A percentile compares a stretch with the other conserved stretches of the same genome.
These are phyloP conservation scores for Athetis lepigone DNA, from an alignment of 2,888 invertebrate genomes.

Conservation along the genomic window DNA sequence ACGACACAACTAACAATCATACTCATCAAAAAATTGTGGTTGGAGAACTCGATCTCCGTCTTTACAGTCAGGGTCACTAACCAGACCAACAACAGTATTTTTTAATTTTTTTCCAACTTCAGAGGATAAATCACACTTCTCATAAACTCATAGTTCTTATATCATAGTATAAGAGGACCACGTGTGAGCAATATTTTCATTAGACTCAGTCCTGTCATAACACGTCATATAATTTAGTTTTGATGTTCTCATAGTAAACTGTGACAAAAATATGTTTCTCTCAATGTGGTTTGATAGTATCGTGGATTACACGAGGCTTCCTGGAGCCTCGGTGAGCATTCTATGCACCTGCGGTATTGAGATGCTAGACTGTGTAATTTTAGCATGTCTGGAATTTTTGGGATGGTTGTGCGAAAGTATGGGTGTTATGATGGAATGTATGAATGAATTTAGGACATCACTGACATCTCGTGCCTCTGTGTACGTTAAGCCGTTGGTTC, in stretches of 20 bases:
- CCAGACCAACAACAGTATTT: too few relatives aligned
- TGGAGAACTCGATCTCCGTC: too few relatives aligned
- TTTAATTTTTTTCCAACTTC: background rate
- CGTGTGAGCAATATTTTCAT: conserved; percentile 62
- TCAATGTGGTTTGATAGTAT: conserved; percentile 1
- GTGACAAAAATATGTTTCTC: conserved; percentile 22
- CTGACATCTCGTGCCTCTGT: too few relatives aligned
- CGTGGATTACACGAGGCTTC: background rate
- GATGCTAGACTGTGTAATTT: too few relatives aligned
- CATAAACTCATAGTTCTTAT: conserved; percentile 10
- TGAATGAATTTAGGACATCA: too few relatives aligned
- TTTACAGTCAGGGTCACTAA: too few relatives aligned
- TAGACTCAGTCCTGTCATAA: conserved; percentile 48
- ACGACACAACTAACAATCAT: too few relatives aligned
- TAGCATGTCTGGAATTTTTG: too few relatives aligned
- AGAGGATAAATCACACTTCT: background rate
- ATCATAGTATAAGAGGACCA: conserved; percentile 11
- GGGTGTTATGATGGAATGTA: too few relatives aligned
- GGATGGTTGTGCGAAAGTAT: too few relatives aligned
- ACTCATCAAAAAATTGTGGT: too few relatives aligned
- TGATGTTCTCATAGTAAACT: conserved; percentile 22
- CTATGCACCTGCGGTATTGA: background rate
- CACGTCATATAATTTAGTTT: conserved; percentile 55
- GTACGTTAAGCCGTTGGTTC: too few relatives aligned
- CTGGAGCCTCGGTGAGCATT: conserved; percentile 5